Conservation (phyloP, 2,113 vertebrate species). For the Dasypus novemcinctus region DNA sequence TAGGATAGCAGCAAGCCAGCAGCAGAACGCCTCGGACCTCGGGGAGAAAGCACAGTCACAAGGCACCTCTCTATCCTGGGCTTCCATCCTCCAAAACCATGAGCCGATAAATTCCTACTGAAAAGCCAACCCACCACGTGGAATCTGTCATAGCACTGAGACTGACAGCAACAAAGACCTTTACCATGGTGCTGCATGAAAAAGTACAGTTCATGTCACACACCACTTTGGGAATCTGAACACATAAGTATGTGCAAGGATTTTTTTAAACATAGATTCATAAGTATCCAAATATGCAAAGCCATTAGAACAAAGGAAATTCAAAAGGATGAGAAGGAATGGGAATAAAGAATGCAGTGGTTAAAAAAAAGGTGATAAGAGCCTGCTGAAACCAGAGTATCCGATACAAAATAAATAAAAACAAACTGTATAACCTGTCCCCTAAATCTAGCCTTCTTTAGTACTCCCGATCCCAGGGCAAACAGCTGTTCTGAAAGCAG, state of each 20-base stretch:
- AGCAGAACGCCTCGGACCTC: too few species aligned
- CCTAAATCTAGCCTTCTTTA: background rate
- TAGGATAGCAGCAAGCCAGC: too few species aligned
- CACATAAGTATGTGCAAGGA: rapidly evolving
- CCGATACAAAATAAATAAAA: too few species aligned
- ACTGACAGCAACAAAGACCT: rapidly evolving
- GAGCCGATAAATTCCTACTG: too few species aligned
- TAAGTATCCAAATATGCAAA: too few species aligned
- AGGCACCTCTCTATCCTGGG: too few species aligned
- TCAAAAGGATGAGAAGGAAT: background rate
- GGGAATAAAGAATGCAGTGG: too few species aligned
- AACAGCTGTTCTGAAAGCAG: background rate
- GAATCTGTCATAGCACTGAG: too few species aligned
- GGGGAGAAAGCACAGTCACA: too few species aligned
- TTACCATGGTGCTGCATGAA: background rate
- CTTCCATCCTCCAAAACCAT: too few species aligned
- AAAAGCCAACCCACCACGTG: too few species aligned
- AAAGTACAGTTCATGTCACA: too few species aligned
- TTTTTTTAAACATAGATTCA: background rate
- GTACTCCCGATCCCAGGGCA: background rate
- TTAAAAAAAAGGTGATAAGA: background rate
- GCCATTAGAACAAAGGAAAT: background rate
- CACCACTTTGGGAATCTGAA: background rate
- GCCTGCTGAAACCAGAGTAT: background rate
- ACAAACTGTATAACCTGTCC: background rate